These are phyloP conservation scores for Leptosomus discolor DNA, from an alignment of 2,113 vertebrate genomes.

Conservation along the genomic window DNA sequence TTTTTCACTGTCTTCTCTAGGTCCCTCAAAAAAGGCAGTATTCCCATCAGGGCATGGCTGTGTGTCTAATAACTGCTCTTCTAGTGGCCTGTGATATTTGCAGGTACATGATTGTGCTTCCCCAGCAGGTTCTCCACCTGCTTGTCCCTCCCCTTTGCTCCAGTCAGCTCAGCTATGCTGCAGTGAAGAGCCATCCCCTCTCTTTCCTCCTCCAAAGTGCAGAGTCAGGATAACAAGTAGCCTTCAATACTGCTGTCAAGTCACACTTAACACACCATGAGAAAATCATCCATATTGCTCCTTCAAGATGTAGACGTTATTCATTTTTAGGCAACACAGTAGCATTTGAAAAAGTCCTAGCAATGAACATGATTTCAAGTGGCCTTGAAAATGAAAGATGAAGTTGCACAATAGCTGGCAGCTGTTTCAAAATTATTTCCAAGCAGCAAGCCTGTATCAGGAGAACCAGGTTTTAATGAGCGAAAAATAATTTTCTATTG, in stretches of 20 bases:
- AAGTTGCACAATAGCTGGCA: slow-evolving; percentile 9
- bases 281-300: not conserved
- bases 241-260: not conserved
- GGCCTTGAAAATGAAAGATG: not conserved
- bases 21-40: not conserved
- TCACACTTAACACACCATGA: not conserved
- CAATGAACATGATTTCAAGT: not conserved
- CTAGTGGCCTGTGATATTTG: not conserved
- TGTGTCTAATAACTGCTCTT: not conserved
- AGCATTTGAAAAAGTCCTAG: not conserved
- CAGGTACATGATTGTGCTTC: not conserved
- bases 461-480: slow-evolving; percentile 22
- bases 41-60: not conserved
- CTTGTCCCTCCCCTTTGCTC: not conserved
- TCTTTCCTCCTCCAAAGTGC: not conserved
- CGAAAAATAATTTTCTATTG: slow-evolving; percentile 31
- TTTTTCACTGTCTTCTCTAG: not conserved
- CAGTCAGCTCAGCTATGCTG: not conserved
- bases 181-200: not conserved
- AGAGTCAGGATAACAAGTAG: not conserved
- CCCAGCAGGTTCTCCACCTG: not conserved
- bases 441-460: not conserved
- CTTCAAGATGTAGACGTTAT: not conserved
- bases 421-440: slow-evolving; percentile 36
- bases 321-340: not conserved